A percentile compares a stretch with the other conserved stretches of the same genome.
These are phyloP conservation scores for Catharus ustulatus DNA, from an alignment of 2,797 vertebrate species.

Conservation along the genomic window DNA sequence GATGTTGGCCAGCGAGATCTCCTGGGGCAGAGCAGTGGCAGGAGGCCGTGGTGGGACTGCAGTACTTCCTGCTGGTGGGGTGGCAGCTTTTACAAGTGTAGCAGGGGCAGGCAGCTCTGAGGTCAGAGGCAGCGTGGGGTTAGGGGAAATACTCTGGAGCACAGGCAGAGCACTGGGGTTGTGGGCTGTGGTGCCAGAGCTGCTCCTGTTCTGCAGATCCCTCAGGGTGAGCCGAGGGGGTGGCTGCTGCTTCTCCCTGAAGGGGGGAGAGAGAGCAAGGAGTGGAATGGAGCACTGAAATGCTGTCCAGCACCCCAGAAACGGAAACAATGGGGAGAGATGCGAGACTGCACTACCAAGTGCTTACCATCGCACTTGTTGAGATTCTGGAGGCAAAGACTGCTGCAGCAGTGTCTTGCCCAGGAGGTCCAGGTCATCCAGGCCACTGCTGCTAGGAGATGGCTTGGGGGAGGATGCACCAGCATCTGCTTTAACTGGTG, in stretches of 20 bases:
- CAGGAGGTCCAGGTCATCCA: conserved; percentile 91
- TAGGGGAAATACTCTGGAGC: conserved; percentile 44
- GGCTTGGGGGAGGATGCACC: conserved; percentile 26
- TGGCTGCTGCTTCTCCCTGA: conserved; percentile 90
- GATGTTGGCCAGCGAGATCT: conserved; percentile 86
- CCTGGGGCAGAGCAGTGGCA: conserved; percentile 61
- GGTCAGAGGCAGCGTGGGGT: conserved; percentile 54
- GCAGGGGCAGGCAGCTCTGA: conserved; percentile 32
- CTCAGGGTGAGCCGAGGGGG: conserved; percentile 86
- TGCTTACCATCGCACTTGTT: conserved; percentile 92
- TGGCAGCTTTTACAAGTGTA: conserved; percentile 34
- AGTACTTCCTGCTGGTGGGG: conserved; percentile 31
- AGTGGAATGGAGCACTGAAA: neutral
- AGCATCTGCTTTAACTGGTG: conserved; percentile 62
- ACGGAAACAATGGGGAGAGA: neutral
- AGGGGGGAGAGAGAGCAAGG: neutral
- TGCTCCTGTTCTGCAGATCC: conserved; percentile 89
- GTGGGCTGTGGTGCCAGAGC: conserved; percentile 27
- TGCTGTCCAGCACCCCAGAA: neutral
- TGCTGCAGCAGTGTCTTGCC: conserved; percentile 93
- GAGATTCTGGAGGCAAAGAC: conserved; percentile 90
- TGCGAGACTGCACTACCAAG: rapidly evolving
- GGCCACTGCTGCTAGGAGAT: conserved; percentile 76
- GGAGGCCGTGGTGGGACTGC: neutral
- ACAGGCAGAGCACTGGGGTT: neutral